A percentile compares a stretch with the other conserved stretches of the same genome.
These are phyloP conservation scores for Orchestes rusci DNA, from an alignment of 2,888 invertebrate genomes.

Conservation along the genomic window DNA sequence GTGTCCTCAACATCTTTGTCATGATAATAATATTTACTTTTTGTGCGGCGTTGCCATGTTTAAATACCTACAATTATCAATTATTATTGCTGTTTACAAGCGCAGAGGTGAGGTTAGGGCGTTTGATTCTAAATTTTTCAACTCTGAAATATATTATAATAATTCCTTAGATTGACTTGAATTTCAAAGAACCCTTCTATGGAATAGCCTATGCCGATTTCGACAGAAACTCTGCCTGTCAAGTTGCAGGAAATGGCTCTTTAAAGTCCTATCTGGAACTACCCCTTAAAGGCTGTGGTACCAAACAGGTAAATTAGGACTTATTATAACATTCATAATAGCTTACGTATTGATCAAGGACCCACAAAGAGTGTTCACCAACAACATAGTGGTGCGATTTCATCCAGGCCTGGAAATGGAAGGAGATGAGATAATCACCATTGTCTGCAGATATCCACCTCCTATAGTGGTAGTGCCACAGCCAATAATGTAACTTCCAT, in stretches of 20 bases:
- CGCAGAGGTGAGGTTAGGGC: too few species aligned
- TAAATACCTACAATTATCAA: too few species aligned
- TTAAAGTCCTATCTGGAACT: constrained; percentile 73
- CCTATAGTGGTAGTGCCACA: constrained; percentile 67
- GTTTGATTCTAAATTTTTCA: too few species aligned
- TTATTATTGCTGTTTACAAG: too few species aligned
- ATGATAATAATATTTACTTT: too few species aligned
- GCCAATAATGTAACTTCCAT: constrained; percentile 40
- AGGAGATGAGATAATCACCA: constrained; percentile 91
- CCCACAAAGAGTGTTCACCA: constrained; percentile 87
- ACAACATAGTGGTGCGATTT: constrained; percentile 90
- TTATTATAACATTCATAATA: not conserved
- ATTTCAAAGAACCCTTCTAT: constrained; percentile 86
- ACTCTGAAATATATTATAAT: not conserved
- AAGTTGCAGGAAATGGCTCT: constrained; percentile 76
- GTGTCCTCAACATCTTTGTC: too few species aligned
- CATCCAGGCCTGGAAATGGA: constrained; percentile 90
- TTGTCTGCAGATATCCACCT: constrained; percentile 89
- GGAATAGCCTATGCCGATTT: constrained; percentile 89
- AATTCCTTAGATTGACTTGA: constrained; percentile 65
- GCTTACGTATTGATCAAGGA: constrained; percentile 54
- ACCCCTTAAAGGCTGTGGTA: constrained; percentile 85
- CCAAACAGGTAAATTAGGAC: constrained; percentile 60
- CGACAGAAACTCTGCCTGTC: constrained; percentile 84
- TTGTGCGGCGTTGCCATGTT: too few species aligned